These are phyloP conservation scores for Rhyacophila evoluta DNA, from an alignment of 2,888 invertebrate genomes.

Conservation along the genomic window DNA sequence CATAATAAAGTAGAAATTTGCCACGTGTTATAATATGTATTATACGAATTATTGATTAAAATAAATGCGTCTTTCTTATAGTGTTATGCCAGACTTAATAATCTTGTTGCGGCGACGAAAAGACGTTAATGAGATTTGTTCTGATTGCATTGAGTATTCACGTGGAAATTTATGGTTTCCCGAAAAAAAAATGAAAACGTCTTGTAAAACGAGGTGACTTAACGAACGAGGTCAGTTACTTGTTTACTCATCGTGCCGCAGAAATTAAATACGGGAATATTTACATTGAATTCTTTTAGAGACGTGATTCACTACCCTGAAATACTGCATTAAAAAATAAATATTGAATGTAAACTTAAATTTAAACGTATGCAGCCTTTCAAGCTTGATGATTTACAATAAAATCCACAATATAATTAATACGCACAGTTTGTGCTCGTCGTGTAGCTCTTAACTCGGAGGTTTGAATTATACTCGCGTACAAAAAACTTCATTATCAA, in stretches of 20 bases:
- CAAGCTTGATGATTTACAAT: no score
- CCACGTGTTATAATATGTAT: no score
- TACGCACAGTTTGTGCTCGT: no score
- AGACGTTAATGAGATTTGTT: neutral
- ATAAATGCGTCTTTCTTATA: no score
- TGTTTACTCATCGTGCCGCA: slow-evolving; percentile 8
- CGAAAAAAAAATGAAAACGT: neutral
- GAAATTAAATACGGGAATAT: neutral
- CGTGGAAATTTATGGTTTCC: neutral
- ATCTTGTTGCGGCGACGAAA: neutral
- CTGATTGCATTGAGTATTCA: neutral
- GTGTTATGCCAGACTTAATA: neutral
- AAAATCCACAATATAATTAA: no score
- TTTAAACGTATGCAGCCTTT: no score
- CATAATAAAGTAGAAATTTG: no score
- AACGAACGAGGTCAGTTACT: neutral
- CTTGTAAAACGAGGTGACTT: neutral
- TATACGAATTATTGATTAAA: no score
- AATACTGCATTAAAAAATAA: neutral
- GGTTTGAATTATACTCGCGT: no score
- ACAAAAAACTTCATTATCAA: no score
- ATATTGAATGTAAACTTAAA: no score
- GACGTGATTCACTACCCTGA: neutral
- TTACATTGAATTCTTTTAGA: neutral
- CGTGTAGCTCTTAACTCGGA: no score